Percentiles rank a stretch among this genome's conserved stretches.
These are phyloP conservation scores for Falco naumanni DNA, from an alignment of 2,797 vertebrate species.

Conservation along the genomic window DNA sequence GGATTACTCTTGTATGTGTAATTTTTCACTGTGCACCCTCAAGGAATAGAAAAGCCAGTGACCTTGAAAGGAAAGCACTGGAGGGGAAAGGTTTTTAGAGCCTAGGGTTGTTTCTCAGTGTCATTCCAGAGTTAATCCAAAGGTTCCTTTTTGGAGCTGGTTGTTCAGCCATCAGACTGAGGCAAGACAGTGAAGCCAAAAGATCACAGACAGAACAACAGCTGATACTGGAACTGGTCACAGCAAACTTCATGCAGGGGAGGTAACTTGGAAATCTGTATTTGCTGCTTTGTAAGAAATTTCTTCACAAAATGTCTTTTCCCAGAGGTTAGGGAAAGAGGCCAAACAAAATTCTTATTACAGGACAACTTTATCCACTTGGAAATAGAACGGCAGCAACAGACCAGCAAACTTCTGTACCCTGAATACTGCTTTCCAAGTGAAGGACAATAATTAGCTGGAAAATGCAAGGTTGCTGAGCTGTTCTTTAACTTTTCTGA, in stretches of 20 bases:
- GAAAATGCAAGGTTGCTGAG: conserved; percentile 69
- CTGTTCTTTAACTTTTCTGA: conserved; percentile 72
- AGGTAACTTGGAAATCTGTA: conserved; percentile 25
- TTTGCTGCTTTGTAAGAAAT: conserved; percentile 52
- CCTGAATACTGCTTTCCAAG: conserved; percentile 44
- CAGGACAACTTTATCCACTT: background rate
- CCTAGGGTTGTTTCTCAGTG: background rate
- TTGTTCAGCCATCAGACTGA: background rate
- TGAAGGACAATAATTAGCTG: conserved; percentile 61
- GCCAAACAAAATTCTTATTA: background rate
- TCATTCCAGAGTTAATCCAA: background rate
- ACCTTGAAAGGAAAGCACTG: background rate
- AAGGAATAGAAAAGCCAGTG: background rate
- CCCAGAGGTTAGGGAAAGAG: background rate
- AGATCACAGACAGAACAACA: background rate
- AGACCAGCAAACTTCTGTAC: background rate
- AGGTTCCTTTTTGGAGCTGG: background rate
- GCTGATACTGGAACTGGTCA: background rate
- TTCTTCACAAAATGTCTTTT: conserved; percentile 42
- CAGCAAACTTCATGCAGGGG: background rate
- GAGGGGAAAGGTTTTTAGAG: background rate
- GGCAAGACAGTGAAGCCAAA: background rate
- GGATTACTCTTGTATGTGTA: background rate
- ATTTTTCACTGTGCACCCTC: background rate
- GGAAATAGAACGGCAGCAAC: background rate